Evolutionary conservation across 1,140 invertebrate genomes (phyloP).

Genomic region (Pteromalus puparum): DNA sequence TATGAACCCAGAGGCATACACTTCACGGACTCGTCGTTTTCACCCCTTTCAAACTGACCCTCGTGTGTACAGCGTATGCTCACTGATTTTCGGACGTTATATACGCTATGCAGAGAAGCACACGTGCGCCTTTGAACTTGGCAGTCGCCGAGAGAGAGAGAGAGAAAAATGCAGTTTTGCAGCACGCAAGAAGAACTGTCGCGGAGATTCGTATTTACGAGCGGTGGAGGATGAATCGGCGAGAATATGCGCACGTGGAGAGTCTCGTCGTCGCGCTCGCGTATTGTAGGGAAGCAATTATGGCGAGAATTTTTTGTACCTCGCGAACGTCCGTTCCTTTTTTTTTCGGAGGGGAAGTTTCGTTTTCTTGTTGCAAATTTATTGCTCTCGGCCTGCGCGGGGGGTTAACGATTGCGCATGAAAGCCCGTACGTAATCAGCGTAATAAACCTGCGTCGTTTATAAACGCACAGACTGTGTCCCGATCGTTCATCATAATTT

Average conservation of each 20-base stretch:
- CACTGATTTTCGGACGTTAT: background rate
- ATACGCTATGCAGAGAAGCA: background rate
- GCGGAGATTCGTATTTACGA: background rate
- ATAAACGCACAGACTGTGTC: no score
- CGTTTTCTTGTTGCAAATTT: background rate
- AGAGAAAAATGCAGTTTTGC: background rate
- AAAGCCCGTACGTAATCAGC: background rate
- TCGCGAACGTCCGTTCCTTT: background rate
- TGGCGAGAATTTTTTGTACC: background rate
- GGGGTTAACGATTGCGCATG: background rate
- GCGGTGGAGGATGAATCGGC: background rate
- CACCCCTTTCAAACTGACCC: background rate
- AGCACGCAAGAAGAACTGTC: background rate
- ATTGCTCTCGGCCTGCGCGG: background rate
- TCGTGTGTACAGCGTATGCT: background rate
- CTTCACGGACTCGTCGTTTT: background rate
- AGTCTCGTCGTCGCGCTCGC: no score
- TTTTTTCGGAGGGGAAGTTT: background rate
- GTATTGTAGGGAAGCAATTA: constrained; percentile 5
- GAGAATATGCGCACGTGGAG: background rate
- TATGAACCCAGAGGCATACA: background rate
- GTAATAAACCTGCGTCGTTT: background rate
- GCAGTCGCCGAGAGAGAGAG: no score
- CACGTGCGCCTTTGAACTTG: constrained; percentile 7
- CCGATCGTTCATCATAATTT: no score